Evolutionary conservation across 1,140 invertebrate genomes (phyloP).

Genomic region (Potamilus streckersoni): DNA sequence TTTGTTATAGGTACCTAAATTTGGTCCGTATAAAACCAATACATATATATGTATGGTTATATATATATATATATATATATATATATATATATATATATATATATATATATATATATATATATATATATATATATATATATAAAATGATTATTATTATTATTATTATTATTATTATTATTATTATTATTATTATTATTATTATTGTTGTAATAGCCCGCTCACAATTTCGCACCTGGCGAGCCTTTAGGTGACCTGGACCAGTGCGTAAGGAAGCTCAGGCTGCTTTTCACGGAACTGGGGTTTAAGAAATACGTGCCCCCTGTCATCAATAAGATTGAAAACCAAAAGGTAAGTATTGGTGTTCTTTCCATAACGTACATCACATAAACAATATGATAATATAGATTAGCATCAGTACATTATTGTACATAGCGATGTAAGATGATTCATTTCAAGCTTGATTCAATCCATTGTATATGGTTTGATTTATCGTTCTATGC

Average conservation of each 20-base stretch:
- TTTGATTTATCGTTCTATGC: background rate
- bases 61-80: too few species aligned
- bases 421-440: background rate
- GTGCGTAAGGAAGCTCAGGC: conserved; percentile 36
- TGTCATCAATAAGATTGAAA: conserved; percentile 15
- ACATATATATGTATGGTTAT: too few species aligned
- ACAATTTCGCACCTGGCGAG: conserved; percentile 42
- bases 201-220: conserved; percentile 29
- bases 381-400: background rate
- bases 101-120: too few species aligned
- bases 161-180: too few species aligned
- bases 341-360: conserved; percentile 16
- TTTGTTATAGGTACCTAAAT: too few species aligned
- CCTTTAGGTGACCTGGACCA: conserved; percentile 39
- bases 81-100: too few species aligned
- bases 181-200: background rate
- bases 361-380: background rate
- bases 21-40: too few species aligned
- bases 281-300: conserved; percentile 16
- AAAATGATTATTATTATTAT: too few species aligned
- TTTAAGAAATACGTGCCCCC: conserved; percentile 9
- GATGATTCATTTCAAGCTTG: background rate
- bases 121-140: too few species aligned
- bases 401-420: background rate
- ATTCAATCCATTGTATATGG: background rate